These are phyloP conservation scores for Drosophila helvetica DNA, from an alignment of 2,888 invertebrate genomes.

Conservation along the genomic window DNA sequence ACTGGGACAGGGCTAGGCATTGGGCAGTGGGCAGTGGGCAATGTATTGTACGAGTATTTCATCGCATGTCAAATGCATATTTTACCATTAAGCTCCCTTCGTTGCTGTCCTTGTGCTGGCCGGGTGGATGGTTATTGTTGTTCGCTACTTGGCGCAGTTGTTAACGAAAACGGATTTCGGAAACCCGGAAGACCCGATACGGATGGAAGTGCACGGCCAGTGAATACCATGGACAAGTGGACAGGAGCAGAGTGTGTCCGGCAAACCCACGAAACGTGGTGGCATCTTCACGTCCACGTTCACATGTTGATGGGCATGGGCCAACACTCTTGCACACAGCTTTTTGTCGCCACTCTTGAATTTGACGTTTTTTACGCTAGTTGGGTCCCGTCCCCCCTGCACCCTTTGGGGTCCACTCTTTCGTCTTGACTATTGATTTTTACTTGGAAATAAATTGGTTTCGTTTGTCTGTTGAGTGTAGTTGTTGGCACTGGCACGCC, in stretches of 20 bases:
- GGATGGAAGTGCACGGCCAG: conserved; percentile 34
- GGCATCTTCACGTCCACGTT: conserved; percentile 54
- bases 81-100: conserved; percentile 45
- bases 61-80: conserved; percentile 75
- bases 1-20: not conserved
- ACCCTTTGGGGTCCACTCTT: conserved; percentile 8
- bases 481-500: conserved; percentile 30
- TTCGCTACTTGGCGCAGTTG: conserved; percentile 37
- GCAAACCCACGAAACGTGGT: conserved; percentile 37
- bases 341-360: conserved; percentile 48
- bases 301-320: conserved; percentile 46
- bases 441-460: conserved; percentile 78
- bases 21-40: conserved; percentile 12
- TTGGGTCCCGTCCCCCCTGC: conserved; percentile 15
- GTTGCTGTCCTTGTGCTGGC: conserved; percentile 31
- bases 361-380: conserved; percentile 50
- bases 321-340: conserved; percentile 36
- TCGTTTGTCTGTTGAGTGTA: conserved; percentile 72
- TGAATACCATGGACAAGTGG: conserved; percentile 13
- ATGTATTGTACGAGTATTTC: conserved; percentile 48
- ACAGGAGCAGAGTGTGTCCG: conserved; percentile 21
- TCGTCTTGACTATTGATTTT: conserved; percentile 71
- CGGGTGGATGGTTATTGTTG: conserved; percentile 14
- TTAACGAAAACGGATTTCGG: conserved; percentile 54
- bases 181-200: conserved; percentile 35